Evolutionary conservation across 2,113 vertebrate genomes (phyloP), one percentile per base, ranked within the genome.

Genomic region (Natator depressus): DNA sequence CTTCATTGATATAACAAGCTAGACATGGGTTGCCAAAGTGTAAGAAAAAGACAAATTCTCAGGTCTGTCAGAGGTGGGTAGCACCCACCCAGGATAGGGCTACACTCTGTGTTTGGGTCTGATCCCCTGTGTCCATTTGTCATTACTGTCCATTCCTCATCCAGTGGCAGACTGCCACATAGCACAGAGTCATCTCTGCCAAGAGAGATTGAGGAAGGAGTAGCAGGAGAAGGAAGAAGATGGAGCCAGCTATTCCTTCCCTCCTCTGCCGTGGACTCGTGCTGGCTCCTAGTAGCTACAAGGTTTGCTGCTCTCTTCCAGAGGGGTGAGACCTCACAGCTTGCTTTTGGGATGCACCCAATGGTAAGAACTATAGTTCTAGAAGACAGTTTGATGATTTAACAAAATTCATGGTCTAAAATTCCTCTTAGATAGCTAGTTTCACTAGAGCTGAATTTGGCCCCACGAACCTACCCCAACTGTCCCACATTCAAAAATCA

Each of bases 31-130:
- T 27, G 24, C 72, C 42, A 76, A 46, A 76, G 20, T 25, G 38
- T 46, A 25, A 76, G 91, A 92, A 93, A 93, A 53, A 92, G 93
- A 85, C 72, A 90, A 65, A 11, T 31, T 22, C 47, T 51, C 89
- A 76, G 79, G 83, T 27, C 25, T 47, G 22, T 57, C 88, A 83
- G 76, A 72, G 90, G 50, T 29, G 47, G n/a, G 42, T 57, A 85
- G 14, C 47, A 80, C 5, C 85, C n/a, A 72, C 65, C 19, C 19
- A 38, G 19, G 65, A 72, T 2, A 16, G 49, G 59, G 20, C 1
- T 25, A 54, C 65, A 42, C 14, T 57, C 0, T 0, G 10, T 25
- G 62, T 1, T 1, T 8, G 50, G 81, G 22, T 49, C 62, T 38
- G 65, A 72, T 72, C 50, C 51, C 10, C 79, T 5, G 4, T 25